Percentiles rank a stretch among this genome's conserved stretches.
Evolutionary conservation across 1,140 invertebrate species (phyloP).

Genomic region (Lepidurus packardi): DNA sequence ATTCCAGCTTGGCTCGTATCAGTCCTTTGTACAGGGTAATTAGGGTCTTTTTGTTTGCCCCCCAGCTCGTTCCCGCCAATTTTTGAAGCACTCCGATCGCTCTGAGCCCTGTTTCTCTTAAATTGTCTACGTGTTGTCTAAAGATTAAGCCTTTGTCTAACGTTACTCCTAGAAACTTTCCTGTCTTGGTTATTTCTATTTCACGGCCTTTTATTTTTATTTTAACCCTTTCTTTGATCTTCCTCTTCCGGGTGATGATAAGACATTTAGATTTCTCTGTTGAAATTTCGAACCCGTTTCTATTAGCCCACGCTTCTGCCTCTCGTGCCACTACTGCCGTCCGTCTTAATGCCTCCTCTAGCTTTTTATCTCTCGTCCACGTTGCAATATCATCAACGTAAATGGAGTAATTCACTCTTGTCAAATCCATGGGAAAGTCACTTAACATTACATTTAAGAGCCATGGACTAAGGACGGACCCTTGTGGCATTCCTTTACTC

Average conservation of each 20-base stretch:
- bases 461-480: background rate
- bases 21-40: background rate
- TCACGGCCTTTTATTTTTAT: background rate
- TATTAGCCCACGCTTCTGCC: background rate
- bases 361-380: background rate
- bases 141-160: background rate
- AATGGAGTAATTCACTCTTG: background rate
- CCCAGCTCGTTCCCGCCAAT: background rate
- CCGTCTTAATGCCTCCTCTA: background rate
- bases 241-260: background rate
- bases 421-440: background rate
- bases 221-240: background rate
- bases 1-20: background rate
- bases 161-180: background rate
- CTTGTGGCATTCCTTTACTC: background rate
- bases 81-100: background rate
- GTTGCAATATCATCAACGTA: background rate
- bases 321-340: background rate
- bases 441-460: constrained; percentile 1
- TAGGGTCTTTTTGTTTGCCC: background rate
- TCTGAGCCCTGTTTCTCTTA: background rate
- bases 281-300: background rate
- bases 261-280: background rate
- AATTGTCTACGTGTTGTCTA: background rate
- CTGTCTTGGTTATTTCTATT: background rate